Base-by-base conservation (phyloP, 2,888 invertebrate species). In the Erynnis tages region DNA sequence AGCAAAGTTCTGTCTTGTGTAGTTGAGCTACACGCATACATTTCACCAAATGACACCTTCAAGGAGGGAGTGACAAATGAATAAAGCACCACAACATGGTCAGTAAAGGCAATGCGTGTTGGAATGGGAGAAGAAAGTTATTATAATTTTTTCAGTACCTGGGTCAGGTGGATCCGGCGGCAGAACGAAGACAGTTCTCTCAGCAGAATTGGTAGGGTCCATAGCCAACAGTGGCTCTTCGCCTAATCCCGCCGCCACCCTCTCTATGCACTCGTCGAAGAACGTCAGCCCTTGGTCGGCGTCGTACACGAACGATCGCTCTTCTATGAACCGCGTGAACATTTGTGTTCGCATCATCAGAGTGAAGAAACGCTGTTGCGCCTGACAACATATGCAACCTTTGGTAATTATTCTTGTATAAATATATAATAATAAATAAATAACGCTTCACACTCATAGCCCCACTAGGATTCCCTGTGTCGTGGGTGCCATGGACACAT, bases 241-340 rank as follows among this genome's bases (percentile, higher is more conserved):
- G 11, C 17, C 5, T 3, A 1, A 14, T 0, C 71, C 73, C 1
- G 68, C 66, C 2, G 80, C 75, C n/a, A 85, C 85, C 1, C 95
- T 93, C 72, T 98, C 98, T 4, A 96, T 94, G 76, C 98, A 99
- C 73, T 99, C 98, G 81, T 99, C 99, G 75, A 99, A 99, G 71
- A 87, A 88, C 2, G 87, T 97, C 53, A 99, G 89, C 38, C 97
- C 97, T 55, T 97, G 97, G 85, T 99, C 98, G 67, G 96, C 97
- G 73, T 98, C 98, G n/a, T 98, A 97, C 0, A 98, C 97, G 84
- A 99, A 99, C 62, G 98, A 98, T 13, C 99, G 92, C 80, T 99
- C 99, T 82, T 99, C 99, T 58, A 99, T 98, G 82, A 99, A 99
- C 45, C 98, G 93, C 61, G 97, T 97, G 87, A 98, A 99, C 95